phyloP scores from a whole-genome alignment of 2,113 vertebrate genomes.

The Arenaria interpres region DNA sequence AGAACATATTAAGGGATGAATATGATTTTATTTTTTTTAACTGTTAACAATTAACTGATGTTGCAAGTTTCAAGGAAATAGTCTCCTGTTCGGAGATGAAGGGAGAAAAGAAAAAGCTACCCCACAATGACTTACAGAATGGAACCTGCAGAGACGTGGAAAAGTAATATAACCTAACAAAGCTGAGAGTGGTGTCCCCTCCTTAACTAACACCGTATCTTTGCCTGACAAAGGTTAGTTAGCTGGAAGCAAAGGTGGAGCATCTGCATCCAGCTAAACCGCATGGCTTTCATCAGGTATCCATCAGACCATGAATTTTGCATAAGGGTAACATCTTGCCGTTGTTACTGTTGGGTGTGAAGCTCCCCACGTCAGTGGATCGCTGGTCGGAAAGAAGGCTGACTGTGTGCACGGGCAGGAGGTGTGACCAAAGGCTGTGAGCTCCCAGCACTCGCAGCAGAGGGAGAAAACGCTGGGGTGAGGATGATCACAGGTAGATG shows the following conservation, averaged over 20 bases:
- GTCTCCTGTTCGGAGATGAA: background rate
- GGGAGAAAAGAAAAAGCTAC: background rate
- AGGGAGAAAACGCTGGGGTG: background rate
- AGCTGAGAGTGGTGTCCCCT: background rate
- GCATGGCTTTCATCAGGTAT: background rate
- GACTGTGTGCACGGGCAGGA: accelerated
- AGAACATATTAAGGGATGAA: background rate
- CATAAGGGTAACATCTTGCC: background rate
- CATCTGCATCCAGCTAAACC: background rate
- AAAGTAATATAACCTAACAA: background rate
- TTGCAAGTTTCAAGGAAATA: constrained; percentile 65
- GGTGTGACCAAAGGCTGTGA: background rate
- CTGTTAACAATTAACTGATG: constrained; percentile 74
- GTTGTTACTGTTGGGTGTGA: background rate
- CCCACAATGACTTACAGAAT: background rate
- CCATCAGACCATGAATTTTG: background rate
- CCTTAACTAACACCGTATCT: background rate
- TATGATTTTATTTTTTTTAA: background rate
- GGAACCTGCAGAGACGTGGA: background rate
- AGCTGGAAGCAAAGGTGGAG: background rate
- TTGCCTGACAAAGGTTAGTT: background rate
- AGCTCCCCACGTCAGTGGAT: accelerated
- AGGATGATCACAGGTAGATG: background rate
- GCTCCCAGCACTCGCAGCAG: background rate
- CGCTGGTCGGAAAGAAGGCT: accelerated